Conservation (phyloP, 2,113 vertebrate species). For the Sterna hirundo region DNA sequence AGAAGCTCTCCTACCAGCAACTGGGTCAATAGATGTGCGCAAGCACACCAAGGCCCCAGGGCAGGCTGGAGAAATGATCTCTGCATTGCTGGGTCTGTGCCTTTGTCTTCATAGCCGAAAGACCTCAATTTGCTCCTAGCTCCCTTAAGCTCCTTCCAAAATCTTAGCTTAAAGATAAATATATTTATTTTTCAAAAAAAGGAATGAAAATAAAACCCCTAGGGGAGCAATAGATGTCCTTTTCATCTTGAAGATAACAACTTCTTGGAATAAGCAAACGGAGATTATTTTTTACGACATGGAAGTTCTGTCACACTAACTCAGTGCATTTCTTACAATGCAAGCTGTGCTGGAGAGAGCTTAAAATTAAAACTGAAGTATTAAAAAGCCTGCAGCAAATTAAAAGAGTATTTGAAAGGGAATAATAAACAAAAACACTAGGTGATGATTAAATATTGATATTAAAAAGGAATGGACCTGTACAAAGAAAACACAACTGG, state of each 20-base stretch:
- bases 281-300: not conserved
- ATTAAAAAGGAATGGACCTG: not conserved
- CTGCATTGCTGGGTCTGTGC: not conserved
- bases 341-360: not conserved
- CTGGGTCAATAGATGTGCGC: not conserved
- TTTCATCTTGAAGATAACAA: not conserved
- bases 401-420: not conserved
- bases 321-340: not conserved
- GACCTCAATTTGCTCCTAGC: not conserved
- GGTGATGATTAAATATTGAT: not conserved
- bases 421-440: not conserved
- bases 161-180: not conserved
- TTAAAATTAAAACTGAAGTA: not conserved
- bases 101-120: not conserved
- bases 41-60: rapidly evolving
- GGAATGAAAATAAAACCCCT: not conserved
- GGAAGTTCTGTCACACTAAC: not conserved
- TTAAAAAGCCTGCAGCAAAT: not conserved
- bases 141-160: not conserved
- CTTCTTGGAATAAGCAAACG: not conserved
- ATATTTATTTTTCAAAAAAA: not conserved
- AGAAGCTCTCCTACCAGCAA: not conserved
- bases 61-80: not conserved
- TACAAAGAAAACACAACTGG: not conserved
- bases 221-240: not conserved